Evolutionary conservation across 1,140 invertebrate species (phyloP).

Genomic region (Trachymyrmex septentrionalis): DNA sequence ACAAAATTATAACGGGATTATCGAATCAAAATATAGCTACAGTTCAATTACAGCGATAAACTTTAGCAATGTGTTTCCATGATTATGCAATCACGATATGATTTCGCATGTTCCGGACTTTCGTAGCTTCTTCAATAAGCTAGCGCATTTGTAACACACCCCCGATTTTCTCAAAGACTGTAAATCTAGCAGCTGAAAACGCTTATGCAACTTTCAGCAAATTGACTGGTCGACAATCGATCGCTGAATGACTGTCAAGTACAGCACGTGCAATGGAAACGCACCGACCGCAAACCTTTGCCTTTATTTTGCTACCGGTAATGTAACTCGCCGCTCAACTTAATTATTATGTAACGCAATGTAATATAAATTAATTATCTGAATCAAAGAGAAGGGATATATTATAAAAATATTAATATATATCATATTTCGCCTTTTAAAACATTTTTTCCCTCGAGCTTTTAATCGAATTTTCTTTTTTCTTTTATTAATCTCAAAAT

Average conservation of each 20-base stretch:
- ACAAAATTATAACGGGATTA: neutral
- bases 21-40: neutral
- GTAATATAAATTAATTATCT: neutral
- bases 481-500: neutral
- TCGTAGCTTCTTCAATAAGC: constrained; percentile 50
- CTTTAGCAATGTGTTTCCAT: neutral
- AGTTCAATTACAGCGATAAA: neutral
- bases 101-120: neutral
- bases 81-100: neutral
- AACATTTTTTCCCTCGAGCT: neutral
- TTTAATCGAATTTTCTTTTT: neutral
- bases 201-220: neutral
- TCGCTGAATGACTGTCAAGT: neutral
- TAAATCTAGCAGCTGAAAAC: neutral
- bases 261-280: neutral
- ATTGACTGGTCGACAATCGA: neutral
- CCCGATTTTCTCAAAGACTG: neutral
- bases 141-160: neutral
- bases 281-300: constrained; percentile 18
- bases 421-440: too few relatives aligned
- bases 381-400: neutral
- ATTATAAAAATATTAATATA: too few relatives aligned
- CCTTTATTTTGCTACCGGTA: neutral
- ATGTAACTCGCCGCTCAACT: constrained; percentile 6
- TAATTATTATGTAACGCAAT: constrained; percentile 13